Base-by-base conservation (phyloP, 2,113 vertebrate species). In the Bagarius yarrelli region DNA sequence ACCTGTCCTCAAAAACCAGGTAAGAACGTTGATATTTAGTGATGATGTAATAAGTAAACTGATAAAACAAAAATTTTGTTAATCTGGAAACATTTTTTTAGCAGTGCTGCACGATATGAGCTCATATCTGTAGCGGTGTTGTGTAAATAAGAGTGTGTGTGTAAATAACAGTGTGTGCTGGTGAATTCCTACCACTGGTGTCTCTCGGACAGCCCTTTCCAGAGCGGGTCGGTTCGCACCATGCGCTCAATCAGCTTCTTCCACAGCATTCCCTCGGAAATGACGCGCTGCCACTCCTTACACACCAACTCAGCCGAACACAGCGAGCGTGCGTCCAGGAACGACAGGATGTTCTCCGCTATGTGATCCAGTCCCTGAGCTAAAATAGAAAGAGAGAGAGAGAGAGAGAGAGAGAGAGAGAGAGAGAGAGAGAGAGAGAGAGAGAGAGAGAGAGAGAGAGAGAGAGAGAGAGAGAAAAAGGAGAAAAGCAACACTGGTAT, bases 311-410 rank as follows among this genome's bases (percentile, higher is more conserved):
- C 97, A 71, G 96, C 97, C 21, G 97, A 95, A 87, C 97, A 98
- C 81, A 99, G 94, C 0, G 97, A 98, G 87, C 95, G 95, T 67
- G 97, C 97, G 83, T 98, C 97, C 88, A 99, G 92, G 78, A 98
- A 99, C 71, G 97, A 99, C 83, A 99, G 94, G 90, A 99, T 99
- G 93, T 98, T 99, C 92, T 99, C 97, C 78, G 97, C 97, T 96
- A 99, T 99, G 93, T 99, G 97, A 92, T 99, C 97, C 93, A 99
- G 93, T 88, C 97, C 97, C 95, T 98, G 97, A 91, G 98, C 97
- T 99, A 83, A 67, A 47, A 44, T 34, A 64, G 53, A 83, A 57
- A 82, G 44, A 47, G 44, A 8, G n/a, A n/a, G n/a, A n/a, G n/a
- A n/a, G n/a, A n/a, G n/a, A n/a, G n/a, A n/a, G n/a, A n/a, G n/a